Evolutionary conservation across 2,797 vertebrate genomes (phyloP).

Genomic region (Bovichtus diacanthus): DNA sequence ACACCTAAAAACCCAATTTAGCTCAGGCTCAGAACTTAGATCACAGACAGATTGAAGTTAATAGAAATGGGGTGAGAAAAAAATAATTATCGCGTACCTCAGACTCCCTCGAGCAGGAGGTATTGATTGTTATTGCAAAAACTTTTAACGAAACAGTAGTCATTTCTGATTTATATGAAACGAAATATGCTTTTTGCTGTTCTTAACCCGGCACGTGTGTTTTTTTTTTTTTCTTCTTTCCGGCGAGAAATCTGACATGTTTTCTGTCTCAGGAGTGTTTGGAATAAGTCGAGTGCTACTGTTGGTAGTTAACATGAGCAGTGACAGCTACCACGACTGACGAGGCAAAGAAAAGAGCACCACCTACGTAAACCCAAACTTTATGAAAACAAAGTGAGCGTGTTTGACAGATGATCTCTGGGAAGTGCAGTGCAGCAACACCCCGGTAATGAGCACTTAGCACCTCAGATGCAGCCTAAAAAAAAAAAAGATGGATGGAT

Average conservation of each 20-base stretch:
- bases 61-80: not conserved
- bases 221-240: not conserved
- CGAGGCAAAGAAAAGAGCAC: slow-evolving; percentile 25
- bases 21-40: slow-evolving; percentile 27
- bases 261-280: slow-evolving; percentile 35
- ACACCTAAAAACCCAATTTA: slow-evolving; percentile 37
- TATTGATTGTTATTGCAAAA: too few species aligned
- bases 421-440: slow-evolving; percentile 31
- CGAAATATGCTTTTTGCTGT: too few species aligned
- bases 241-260: not conserved
- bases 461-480: slow-evolving; percentile 9
- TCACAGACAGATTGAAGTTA: slow-evolving; percentile 23
- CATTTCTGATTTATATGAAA: slow-evolving; percentile 15
- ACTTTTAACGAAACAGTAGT: slow-evolving; percentile 23
- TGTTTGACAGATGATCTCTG: slow-evolving; percentile 60
- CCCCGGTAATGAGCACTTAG: slow-evolving; percentile 56
- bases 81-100: not conserved
- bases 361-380: slow-evolving; percentile 42
- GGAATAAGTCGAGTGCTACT: slow-evolving; percentile 8
- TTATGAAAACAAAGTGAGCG: slow-evolving; percentile 36
- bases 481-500: slow-evolving; percentile 10
- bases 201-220: not conserved
- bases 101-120: too few species aligned
- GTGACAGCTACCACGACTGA: slow-evolving; percentile 41
- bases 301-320: slow-evolving; percentile 35